Evolutionary conservation across 1,140 invertebrate species (phyloP).

Genomic region (Pygmarrhopalites habei): DNA sequence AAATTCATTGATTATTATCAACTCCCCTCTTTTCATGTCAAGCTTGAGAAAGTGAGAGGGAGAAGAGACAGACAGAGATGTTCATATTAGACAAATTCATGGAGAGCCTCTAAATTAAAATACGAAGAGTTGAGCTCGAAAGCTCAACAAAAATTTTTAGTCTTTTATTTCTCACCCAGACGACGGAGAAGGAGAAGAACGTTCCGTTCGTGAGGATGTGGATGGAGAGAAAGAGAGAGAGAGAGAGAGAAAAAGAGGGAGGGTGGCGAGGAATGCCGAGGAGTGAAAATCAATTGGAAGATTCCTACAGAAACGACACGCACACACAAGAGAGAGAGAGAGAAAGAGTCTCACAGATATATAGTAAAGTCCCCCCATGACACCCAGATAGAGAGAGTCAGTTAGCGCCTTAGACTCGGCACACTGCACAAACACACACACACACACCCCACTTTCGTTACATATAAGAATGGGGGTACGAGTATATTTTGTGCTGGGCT

Average conservation of each 20-base stretch:
- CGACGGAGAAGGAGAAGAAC: no score
- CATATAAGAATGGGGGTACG: no score
- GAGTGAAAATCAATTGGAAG: slow-evolving; percentile 10
- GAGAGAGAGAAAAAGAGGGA: not conserved
- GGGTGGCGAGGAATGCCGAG: slow-evolving; percentile 5
- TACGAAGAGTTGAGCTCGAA: no score
- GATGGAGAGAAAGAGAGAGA: not conserved
- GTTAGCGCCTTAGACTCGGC: not conserved
- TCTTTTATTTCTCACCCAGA: no score
- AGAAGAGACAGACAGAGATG: no score
- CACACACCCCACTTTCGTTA: not conserved
- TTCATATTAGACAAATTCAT: no score
- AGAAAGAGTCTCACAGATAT: no score
- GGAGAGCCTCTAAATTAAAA: no score
- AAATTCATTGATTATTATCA: not conserved
- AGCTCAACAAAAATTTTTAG: no score
- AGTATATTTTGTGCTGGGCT: no score
- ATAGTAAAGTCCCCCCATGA: no score
- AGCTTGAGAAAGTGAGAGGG: not conserved
- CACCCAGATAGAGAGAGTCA: no score
- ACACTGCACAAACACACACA: not conserved
- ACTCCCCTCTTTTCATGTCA: not conserved
- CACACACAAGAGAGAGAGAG: not conserved
- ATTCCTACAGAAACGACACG: not conserved
- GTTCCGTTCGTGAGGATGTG: not conserved